phyloP scores from a whole-genome alignment of 2,113 vertebrate species.

The Piprites chloris region DNA sequence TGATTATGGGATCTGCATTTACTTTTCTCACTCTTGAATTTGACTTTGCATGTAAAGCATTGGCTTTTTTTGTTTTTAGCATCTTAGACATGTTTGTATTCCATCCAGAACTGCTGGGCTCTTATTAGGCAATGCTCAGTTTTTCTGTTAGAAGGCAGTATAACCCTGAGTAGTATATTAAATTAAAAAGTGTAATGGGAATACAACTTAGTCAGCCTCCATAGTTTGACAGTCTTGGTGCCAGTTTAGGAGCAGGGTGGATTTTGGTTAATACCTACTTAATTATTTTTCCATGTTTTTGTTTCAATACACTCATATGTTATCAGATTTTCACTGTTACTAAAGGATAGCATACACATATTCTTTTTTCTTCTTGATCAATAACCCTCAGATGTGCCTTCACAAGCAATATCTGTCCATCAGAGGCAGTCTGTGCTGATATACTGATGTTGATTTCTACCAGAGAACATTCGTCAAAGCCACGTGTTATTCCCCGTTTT shows the following conservation, averaged over 20 bases:
- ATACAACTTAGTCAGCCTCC: not conserved
- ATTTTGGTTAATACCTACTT: not conserved
- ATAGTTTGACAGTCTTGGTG: not conserved
- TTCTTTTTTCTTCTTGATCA: not conserved
- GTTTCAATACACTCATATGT: not conserved
- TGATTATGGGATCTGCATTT: not conserved
- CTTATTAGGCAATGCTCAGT: not conserved
- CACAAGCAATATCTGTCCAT: not conserved
- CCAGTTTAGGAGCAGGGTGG: not conserved
- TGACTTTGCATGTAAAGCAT: not conserved
- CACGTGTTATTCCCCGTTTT: accelerated
- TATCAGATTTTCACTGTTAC: not conserved
- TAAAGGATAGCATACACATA: not conserved
- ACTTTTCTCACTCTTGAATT: not conserved
- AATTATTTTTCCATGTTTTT: not conserved
- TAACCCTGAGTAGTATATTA: not conserved
- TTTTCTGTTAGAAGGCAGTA: not conserved
- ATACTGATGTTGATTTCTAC: not conserved
- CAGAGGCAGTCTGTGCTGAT: not conserved
- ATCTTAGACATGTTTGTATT: not conserved
- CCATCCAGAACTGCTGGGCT: not conserved
- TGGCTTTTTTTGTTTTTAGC: not conserved
- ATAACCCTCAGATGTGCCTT: not conserved
- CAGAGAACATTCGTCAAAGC: not conserved
- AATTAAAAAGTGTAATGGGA: not conserved